Evolutionary conservation across 1,140 invertebrate species (phyloP), one percentile per base, ranked within the genome.

Genomic region (Aradophagus sp.): DNA sequence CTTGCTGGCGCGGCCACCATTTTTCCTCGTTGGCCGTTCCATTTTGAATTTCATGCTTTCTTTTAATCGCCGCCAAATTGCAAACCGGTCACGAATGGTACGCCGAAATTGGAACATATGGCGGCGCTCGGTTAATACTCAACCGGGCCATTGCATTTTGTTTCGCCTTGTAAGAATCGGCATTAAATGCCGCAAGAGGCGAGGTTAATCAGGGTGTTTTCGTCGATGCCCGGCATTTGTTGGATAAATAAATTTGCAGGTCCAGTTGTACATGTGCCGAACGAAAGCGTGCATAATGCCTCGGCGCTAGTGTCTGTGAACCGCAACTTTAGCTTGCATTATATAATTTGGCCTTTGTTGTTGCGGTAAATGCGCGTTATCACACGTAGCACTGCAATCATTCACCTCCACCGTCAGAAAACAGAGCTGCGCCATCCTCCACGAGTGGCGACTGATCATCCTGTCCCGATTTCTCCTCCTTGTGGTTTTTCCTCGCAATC

Each of bases 171-270:
- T 38, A 42, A 55, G 35, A 55, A 47, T 55, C 16, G 47, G 38
- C 42, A 55, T 55, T 58, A 59, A 53, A 56, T 14, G 19, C 47
- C 26, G 31, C 53, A 59, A 68, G 59, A 59, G 41, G 32, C 12
- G 23, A 47, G 36, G 16, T 42, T 66, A 56, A 56, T 56, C 42
- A 47, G 20, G 50, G 47, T 26, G 27, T 55, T 59, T 59, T 50
- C 32, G 42, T 35, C 17, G 20, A 48, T 34, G 12, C 14, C 44
- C 26, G 39, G 11, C 32, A 14, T 31, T 11, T 20, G 31, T 52
- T 34, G 48, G 35, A 53, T 63, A 63, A 63, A 53, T 63, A 63
- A 63, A 63, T 63, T 63, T 42, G 50, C n/a, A 52, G 42, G 13
- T 17, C 42, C 11, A 36, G 8, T 8, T 15, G 35, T 52, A 34